These are phyloP conservation scores for Habropoda laboriosa DNA, from an alignment of 1,140 invertebrate species.

Conservation along the genomic window DNA sequence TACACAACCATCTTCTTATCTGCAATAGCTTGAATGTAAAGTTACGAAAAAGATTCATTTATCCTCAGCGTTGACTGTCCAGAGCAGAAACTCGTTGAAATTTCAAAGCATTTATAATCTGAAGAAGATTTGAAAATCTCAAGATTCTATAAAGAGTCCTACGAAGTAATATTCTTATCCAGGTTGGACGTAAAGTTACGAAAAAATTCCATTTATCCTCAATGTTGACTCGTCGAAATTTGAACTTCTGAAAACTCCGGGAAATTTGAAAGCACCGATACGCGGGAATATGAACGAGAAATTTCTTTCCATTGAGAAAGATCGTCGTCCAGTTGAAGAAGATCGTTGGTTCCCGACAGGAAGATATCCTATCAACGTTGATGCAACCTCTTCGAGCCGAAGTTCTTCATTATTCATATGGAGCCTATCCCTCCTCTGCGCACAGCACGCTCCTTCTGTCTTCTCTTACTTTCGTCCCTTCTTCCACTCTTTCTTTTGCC, in stretches of 20 bases:
- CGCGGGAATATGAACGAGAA: not conserved
- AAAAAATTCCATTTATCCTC: too few species aligned
- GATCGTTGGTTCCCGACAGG: constrained; percentile 8
- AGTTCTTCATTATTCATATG: constrained; percentile 63
- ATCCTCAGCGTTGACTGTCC: too few species aligned
- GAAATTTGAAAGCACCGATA: not conserved
- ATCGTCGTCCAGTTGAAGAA: constrained; percentile 19
- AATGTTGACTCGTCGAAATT: not conserved
- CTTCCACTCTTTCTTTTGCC: not conserved
- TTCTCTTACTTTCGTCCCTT: not conserved
- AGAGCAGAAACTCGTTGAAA: too few species aligned
- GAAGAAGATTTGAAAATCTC: too few species aligned
- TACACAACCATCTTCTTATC: too few species aligned
- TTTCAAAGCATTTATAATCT: too few species aligned
- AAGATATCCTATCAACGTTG: constrained; percentile 37
- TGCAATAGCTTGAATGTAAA: too few species aligned
- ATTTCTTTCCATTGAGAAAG: not conserved
- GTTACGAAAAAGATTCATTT: too few species aligned
- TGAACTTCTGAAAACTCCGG: not conserved
- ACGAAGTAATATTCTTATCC: too few species aligned
- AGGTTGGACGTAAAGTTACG: too few species aligned
- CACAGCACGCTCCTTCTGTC: constrained; percentile 4
- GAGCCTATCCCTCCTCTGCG: not conserved
- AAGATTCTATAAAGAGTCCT: too few species aligned
- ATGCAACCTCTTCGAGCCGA: constrained; percentile 42